Conservation (phyloP, 1,140 invertebrate species). For the Rhagoletis pomonella region DNA sequence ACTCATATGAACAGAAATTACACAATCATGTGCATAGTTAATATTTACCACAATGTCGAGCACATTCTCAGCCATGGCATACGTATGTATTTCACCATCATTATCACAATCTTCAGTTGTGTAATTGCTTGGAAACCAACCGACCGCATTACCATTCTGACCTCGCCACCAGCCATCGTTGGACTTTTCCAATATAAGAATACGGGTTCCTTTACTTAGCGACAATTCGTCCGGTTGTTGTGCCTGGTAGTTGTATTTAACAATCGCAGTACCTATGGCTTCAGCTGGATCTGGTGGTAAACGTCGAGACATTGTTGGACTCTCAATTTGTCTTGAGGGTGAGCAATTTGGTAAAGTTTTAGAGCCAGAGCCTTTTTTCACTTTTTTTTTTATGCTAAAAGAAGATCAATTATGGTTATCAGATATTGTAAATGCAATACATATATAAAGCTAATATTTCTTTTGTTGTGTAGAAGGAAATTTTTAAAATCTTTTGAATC, state of each 20-base stretch:
- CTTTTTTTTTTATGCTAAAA: conserved; percentile 94
- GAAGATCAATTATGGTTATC: not conserved
- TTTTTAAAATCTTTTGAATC: too few relatives aligned
- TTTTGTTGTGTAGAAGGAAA: too few relatives aligned
- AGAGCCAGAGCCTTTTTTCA: conserved; percentile 88
- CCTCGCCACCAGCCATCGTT: conserved; percentile 99
- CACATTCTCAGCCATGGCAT: conserved; percentile 94
- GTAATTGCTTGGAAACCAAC: conserved; percentile 99
- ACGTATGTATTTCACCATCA: conserved; percentile 90
- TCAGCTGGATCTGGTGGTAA: conserved; percentile 88
- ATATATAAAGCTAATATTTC: too few relatives aligned
- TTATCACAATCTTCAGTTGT: conserved; percentile 91
- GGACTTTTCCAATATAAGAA: conserved; percentile 97
- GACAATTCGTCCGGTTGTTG: conserved; percentile 97
- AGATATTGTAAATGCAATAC: too few relatives aligned
- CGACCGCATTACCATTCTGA: conserved; percentile 86
- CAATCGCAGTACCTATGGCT: conserved; percentile 92
- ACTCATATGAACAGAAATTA: not conserved
- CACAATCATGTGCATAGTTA: not conserved
- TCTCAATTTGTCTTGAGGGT: conserved; percentile 85
- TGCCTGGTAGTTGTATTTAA: conserved; percentile 98
- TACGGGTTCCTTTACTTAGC: conserved; percentile 91
- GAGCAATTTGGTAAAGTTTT: conserved; percentile 90
- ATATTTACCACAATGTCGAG: conserved; percentile 90
- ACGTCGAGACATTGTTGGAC: conserved; percentile 83